phyloP scores from a whole-genome alignment of 2,888 invertebrate genomes.

The Arctia plantaginis region DNA sequence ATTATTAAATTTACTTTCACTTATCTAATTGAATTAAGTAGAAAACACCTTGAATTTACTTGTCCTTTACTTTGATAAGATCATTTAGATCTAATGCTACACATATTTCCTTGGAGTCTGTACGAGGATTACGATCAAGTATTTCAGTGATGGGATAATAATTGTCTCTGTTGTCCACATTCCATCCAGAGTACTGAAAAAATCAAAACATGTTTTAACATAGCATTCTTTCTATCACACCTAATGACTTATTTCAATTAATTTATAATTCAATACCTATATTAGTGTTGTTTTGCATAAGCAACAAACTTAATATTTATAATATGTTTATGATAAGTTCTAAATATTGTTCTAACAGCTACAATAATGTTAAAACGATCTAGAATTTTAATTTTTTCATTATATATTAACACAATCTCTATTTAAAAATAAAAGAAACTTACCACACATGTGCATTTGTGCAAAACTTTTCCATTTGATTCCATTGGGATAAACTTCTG shows the following conservation, averaged over 20 bases:
- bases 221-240: background rate
- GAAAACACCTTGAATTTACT: conserved; percentile 76
- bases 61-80: conserved; percentile 85
- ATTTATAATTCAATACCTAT: too few relatives aligned
- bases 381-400: too few relatives aligned
- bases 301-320: too few relatives aligned
- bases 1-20: conserved; percentile 76
- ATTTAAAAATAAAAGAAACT: conserved; percentile 55
- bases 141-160: conserved; percentile 87
- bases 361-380: too few relatives aligned
- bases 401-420: background rate
- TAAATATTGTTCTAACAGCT: too few relatives aligned
- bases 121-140: conserved; percentile 82
- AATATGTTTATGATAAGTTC: too few relatives aligned
- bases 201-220: conserved; percentile 22
- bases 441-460: conserved; percentile 88
- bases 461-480: conserved; percentile 85
- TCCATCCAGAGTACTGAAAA: conserved; percentile 88
- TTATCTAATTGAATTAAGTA: conserved; percentile 81
- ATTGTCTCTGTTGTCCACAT: conserved; percentile 86
- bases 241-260: background rate
- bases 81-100: conserved; percentile 85
- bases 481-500: conserved; percentile 89
- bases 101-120: conserved; percentile 85
- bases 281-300: too few relatives aligned